Conservation (phyloP, 2,797 vertebrate species). For the Danio aesculapii region DNA sequence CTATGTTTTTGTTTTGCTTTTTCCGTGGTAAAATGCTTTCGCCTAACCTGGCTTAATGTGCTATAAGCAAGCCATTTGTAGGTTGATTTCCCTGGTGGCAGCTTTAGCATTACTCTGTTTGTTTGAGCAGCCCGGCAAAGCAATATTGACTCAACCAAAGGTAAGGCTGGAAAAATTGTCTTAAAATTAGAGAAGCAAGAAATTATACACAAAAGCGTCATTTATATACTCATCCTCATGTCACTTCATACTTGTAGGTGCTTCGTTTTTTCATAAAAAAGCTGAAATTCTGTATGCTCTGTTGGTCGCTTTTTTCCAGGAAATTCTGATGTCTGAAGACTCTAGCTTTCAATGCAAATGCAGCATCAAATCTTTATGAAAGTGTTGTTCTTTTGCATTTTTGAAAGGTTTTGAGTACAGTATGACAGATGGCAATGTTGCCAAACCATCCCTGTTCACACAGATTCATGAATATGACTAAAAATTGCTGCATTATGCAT, state of each 20-base stretch:
- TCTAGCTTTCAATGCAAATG: neutral
- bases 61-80: constrained; percentile 22
- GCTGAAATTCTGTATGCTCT: neutral
- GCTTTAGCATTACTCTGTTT: neutral
- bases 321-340: neutral
- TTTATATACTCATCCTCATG: neutral
- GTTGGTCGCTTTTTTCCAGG: neutral
- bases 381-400: neutral
- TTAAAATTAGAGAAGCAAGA: constrained; percentile 3
- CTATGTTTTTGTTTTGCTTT: neutral
- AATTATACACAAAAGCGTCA: neutral
- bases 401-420: no score
- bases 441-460: no score
- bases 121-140: neutral
- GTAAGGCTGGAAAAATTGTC: neutral
- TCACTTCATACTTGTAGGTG: neutral
- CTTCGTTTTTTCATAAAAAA: neutral
- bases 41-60: constrained; percentile 11
- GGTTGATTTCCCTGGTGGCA: neutral
- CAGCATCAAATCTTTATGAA: neutral
- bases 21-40: neutral
- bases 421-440: no score
- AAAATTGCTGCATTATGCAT: no score
- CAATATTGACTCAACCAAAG: neutral
- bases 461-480: no score